Percentiles rank a stretch among this genome's conserved stretches.
Conservation (phyloP, 2,797 vertebrate genomes). For the Mus caroli region DNA sequence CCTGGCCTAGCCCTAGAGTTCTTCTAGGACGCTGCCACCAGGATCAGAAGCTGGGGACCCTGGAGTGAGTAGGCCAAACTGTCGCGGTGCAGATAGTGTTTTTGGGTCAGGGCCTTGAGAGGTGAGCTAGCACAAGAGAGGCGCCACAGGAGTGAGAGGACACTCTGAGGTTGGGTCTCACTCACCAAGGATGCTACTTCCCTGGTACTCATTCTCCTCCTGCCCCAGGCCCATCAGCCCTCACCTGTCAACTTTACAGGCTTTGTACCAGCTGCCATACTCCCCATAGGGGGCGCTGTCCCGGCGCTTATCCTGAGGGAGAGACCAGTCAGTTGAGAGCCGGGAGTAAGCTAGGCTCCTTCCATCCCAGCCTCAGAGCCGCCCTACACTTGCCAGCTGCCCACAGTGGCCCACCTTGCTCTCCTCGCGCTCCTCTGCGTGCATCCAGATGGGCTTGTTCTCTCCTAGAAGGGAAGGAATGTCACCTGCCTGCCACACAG, state of each 20-base stretch:
- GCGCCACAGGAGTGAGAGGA: not conserved
- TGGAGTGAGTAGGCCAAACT: not conserved
- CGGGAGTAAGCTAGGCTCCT: not conserved
- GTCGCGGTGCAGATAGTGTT: not conserved
- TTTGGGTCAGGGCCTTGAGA: not conserved
- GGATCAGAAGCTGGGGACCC: conserved; percentile 13
- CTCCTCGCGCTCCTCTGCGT: conserved; percentile 95
- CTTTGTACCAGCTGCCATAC: conserved; percentile 96
- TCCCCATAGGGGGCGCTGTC: conserved; percentile 91
- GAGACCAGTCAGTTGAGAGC: not conserved
- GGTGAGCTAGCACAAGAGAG: not conserved
- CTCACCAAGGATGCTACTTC: not conserved
- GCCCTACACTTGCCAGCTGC: not conserved
- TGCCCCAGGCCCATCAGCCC: not conserved
- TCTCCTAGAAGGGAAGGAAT: conserved; percentile 88
- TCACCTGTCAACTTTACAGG: conserved; percentile 96
- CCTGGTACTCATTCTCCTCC: not conserved
- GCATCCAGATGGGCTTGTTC: conserved; percentile 97
- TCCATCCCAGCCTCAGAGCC: not conserved
- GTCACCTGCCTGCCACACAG: not conserved
- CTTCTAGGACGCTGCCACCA: not conserved
- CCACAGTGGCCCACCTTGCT: conserved; percentile 93
- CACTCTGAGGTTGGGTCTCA: not conserved
- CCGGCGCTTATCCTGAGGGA: conserved; percentile 90
- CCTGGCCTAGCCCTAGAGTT: not conserved